These are phyloP conservation scores for Phymatocera aterrima DNA, from an alignment of 2,888 invertebrate species.

Conservation along the genomic window DNA sequence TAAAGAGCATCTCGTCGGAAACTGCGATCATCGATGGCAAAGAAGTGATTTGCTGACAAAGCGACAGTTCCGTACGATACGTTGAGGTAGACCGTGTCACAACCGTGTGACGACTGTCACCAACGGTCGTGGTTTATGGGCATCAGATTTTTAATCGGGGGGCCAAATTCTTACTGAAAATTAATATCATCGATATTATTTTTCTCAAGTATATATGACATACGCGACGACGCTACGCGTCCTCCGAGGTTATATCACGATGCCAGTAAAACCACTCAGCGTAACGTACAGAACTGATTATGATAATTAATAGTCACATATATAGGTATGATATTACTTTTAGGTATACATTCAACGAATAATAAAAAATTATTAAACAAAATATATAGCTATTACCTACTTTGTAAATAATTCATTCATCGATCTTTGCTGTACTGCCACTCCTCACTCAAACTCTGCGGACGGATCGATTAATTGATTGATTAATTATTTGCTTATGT, in stretches of 20 bases:
- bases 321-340: neutral
- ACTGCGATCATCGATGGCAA: conserved; percentile 91
- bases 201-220: neutral
- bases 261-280: conserved; percentile 37
- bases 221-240: neutral
- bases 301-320: conserved; percentile 3
- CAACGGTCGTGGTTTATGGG: conserved; percentile 49
- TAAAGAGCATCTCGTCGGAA: conserved; percentile 88
- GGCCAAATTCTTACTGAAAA: conserved; percentile 1
- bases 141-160: neutral
- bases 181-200: neutral
- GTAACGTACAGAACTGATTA: conserved; percentile 38
- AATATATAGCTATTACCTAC: no score
- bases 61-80: conserved; percentile 95
- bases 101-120: conserved; percentile 87
- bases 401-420: no score
- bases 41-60: conserved; percentile 96
- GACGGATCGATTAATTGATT: no score
- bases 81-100: conserved; percentile 94
- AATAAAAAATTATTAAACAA: neutral
- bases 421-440: no score
- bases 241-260: conserved; percentile 1
- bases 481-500: no score
- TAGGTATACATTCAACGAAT: neutral
- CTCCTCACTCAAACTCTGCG: no score